phyloP scores from a whole-genome alignment of 2,888 invertebrate genomes.

The Drosophila mayaguana region DNA sequence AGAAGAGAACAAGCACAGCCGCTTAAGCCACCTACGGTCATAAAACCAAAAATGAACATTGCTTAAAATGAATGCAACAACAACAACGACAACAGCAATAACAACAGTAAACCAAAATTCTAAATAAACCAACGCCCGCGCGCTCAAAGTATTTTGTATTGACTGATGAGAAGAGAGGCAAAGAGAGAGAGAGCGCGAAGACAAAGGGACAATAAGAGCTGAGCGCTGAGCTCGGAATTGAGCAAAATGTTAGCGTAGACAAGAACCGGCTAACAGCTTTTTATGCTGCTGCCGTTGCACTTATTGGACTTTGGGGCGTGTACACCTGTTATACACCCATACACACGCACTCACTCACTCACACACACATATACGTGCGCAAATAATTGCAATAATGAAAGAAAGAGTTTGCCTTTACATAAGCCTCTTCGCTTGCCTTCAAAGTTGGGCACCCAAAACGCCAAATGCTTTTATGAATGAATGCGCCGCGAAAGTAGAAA shows the following conservation, averaged over 20 bases:
- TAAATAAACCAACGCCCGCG: constrained; percentile 69
- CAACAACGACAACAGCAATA: constrained; percentile 16
- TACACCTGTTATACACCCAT: constrained; percentile 56
- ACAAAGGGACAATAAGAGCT: not conserved
- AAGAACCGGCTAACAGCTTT: constrained; percentile 57
- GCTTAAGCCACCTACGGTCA: constrained; percentile 63
- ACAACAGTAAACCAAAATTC: constrained; percentile 60
- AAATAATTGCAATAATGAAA: constrained; percentile 64
- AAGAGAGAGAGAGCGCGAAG: not conserved
- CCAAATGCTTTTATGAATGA: constrained; percentile 73
- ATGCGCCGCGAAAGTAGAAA: constrained; percentile 60
- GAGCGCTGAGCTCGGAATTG: constrained; percentile 28
- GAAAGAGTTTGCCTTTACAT: constrained; percentile 70
- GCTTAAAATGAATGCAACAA: constrained; percentile 44
- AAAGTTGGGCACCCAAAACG: constrained; percentile 36
- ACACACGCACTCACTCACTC: constrained; percentile 9
- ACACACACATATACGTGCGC: constrained; percentile 6
- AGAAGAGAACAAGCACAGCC: constrained; percentile 45
- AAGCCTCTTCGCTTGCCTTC: constrained; percentile 56
- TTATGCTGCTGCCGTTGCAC: constrained; percentile 39
- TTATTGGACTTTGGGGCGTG: constrained; percentile 47
- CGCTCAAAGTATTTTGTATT: constrained; percentile 33
- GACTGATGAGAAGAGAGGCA: not conserved
- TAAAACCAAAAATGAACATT: constrained; percentile 66
- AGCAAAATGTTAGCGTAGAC: constrained; percentile 51